These are phyloP conservation scores for Meteorus colon DNA, from an alignment of 2,888 invertebrate species.

Conservation along the genomic window DNA sequence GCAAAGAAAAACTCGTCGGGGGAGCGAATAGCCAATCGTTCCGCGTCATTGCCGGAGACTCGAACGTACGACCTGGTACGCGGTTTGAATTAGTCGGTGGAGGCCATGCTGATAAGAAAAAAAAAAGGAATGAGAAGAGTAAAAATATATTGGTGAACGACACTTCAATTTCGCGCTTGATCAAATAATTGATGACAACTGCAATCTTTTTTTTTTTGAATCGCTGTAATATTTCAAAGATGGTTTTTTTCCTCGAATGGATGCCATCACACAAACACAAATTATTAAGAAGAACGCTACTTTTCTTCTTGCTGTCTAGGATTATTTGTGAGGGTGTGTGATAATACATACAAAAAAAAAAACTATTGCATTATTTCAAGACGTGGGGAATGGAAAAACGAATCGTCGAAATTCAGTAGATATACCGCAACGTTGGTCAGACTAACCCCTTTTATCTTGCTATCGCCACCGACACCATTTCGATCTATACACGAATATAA, in stretches of 20 bases:
- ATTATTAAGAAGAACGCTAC: no score
- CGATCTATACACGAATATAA: conserved; percentile 1
- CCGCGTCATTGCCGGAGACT: conserved; percentile 16
- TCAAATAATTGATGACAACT: conserved; percentile 6
- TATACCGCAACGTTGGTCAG: neutral
- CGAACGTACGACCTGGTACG: conserved; percentile 4
- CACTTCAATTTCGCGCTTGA: conserved; percentile 6
- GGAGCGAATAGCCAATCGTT: conserved; percentile 19
- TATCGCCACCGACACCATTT: neutral
- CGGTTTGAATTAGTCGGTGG: conserved; percentile 5
- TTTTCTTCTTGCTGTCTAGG: neutral
- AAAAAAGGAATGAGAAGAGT: neutral
- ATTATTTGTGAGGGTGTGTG: neutral
- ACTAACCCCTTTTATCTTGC: neutral
- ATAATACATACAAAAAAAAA: neutral
- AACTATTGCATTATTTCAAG: conserved; percentile 8
- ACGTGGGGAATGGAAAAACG: neutral
- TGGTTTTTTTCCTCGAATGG: neutral
- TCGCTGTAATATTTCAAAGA: neutral
- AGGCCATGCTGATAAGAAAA: neutral
- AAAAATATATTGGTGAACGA: neutral
- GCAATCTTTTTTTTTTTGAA: neutral
- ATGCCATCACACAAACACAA: no score
- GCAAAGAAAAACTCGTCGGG: conserved; percentile 1
- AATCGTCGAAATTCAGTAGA: neutral